Percentiles rank a stretch among this genome's conserved stretches.
Conservation (phyloP, 2,113 vertebrate species). For the Corythoichthys intestinalis region DNA sequence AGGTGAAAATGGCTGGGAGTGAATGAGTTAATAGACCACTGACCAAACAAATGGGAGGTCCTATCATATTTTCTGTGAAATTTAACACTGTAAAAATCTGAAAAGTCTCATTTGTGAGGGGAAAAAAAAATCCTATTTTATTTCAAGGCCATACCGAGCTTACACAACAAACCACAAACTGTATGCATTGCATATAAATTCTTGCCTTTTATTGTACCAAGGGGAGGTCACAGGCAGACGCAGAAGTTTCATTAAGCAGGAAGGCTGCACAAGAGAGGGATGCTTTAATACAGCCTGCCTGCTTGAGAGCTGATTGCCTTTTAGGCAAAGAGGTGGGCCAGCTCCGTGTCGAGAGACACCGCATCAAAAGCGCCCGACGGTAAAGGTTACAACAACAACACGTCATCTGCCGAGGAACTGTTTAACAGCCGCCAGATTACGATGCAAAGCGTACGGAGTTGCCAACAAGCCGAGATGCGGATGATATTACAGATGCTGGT, state of each 20-base stretch:
- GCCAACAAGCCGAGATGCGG: background rate
- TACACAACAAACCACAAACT: background rate
- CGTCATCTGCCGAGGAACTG: background rate
- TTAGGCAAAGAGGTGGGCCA: conserved; percentile 22
- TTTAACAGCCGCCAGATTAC: background rate
- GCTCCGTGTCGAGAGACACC: conserved; percentile 8
- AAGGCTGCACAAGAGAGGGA: background rate
- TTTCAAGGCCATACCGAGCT: background rate
- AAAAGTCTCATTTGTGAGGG: too few relatives aligned
- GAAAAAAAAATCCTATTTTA: background rate
- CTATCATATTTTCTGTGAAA: too few relatives aligned
- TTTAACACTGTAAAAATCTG: too few relatives aligned
- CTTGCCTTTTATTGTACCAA: background rate
- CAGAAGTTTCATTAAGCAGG: conserved; percentile 44
- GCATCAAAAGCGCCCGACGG: conserved; percentile 15
- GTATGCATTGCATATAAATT: background rate
- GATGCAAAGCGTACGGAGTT: background rate
- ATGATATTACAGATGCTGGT: background rate
- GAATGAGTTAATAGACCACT: too few relatives aligned
- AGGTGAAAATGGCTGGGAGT: too few relatives aligned
- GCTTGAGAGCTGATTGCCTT: conserved; percentile 26
- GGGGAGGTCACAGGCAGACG: background rate
- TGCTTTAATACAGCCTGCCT: conserved; percentile 31
- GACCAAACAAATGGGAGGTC: too few relatives aligned
- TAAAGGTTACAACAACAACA: background rate